phyloP scores from a whole-genome alignment of 2,888 invertebrate species.

The Synergus itoensis region DNA sequence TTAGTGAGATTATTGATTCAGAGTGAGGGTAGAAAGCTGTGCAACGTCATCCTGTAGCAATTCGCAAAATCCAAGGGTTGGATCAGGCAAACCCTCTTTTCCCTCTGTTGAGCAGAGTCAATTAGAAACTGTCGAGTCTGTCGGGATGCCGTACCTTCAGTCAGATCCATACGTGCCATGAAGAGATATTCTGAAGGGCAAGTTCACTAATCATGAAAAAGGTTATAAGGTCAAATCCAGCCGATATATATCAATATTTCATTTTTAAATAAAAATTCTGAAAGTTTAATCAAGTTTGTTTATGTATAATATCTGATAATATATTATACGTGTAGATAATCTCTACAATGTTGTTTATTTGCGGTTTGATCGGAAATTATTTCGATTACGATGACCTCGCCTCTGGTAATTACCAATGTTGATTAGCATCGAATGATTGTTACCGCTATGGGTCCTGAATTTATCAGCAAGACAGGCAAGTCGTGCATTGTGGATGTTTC shows the following conservation, averaged over 20 bases:
- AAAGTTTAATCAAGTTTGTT: not conserved
- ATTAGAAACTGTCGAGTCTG: conserved; percentile 37
- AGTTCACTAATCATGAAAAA: conserved; percentile 29
- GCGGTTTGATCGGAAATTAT: not conserved
- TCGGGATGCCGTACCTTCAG: conserved; percentile 25
- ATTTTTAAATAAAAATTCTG: no score
- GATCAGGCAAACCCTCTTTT: conserved; percentile 45
- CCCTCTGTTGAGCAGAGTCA: conserved; percentile 46
- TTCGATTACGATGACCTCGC: not conserved
- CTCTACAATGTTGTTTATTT: not conserved
- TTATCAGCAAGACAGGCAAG: conserved; percentile 3
- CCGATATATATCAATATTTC: not conserved
- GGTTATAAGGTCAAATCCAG: conserved; percentile 15
- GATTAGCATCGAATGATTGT: conserved; percentile 26
- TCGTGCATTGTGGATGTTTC: conserved; percentile 22
- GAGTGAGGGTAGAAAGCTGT: conserved; percentile 58
- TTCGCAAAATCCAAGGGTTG: conserved; percentile 61
- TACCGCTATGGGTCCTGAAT: conserved; percentile 7
- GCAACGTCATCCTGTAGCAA: conserved; percentile 72
- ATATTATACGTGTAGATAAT: not conserved
- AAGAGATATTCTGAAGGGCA: conserved; percentile 22
- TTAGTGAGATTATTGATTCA: conserved; percentile 67
- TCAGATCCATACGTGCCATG: conserved; percentile 5
- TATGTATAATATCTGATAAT: not conserved
- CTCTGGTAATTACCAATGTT: conserved; percentile 9